Conservation (phyloP, 2,797 vertebrate genomes). For the Chloroceryle amazona region DNA sequence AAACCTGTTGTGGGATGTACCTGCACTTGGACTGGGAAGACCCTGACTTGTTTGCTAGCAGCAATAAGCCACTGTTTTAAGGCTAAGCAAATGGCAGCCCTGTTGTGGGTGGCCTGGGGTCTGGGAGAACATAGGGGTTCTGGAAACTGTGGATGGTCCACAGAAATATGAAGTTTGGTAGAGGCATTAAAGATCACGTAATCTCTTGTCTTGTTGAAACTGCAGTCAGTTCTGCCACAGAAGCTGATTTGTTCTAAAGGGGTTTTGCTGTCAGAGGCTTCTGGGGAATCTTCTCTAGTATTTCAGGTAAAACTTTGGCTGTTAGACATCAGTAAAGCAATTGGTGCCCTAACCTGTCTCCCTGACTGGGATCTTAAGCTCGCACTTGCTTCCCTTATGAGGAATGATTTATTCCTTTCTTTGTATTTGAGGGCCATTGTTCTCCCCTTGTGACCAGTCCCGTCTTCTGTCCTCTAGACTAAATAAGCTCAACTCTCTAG, state of each 20-base stretch:
- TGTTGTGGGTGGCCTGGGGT: not conserved
- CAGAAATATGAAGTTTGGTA: not conserved
- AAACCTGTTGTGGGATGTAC: not conserved
- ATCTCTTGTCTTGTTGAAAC: not conserved
- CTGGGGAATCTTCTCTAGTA: not conserved
- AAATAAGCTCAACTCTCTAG: slow-evolving; percentile 17
- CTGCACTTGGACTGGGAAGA: not conserved
- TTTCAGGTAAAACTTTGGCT: not conserved
- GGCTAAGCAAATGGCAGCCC: not conserved
- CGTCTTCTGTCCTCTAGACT: slow-evolving; percentile 4
- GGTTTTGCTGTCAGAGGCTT: not conserved
- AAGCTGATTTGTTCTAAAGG: not conserved
- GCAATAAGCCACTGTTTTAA: not conserved
- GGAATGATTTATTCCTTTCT: not conserved
- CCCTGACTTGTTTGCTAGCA: not conserved
- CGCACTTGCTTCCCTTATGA: not conserved
- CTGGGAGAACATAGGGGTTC: not conserved
- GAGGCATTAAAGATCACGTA: not conserved
- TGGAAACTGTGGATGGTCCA: not conserved
- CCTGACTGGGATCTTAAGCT: not conserved
- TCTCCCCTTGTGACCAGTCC: rapidly evolving
- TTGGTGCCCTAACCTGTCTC: not conserved
- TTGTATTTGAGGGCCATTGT: not conserved
- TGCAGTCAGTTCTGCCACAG: not conserved
- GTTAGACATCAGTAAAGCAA: not conserved